Evolutionary conservation across 2,113 vertebrate species (phyloP).

Genomic region (Cygnus buccinator): DNA sequence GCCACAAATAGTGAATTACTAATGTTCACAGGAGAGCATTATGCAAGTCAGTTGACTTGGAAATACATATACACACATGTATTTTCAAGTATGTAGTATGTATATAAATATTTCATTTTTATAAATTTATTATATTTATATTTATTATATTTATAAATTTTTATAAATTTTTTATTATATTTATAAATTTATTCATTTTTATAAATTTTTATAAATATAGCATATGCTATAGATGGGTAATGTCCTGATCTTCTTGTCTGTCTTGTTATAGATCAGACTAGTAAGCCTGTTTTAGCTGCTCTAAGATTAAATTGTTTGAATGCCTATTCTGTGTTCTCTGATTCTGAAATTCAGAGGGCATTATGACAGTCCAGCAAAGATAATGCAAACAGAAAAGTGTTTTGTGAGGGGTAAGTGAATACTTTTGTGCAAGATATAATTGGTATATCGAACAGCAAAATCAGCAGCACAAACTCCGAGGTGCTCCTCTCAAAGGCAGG

Average conservation of each 20-base stretch:
- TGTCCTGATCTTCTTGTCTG: neutral
- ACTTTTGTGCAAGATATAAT: neutral
- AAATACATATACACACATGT: rapidly evolving
- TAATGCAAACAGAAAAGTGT: neutral
- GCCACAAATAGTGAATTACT: neutral
- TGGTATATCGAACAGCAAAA: neutral
- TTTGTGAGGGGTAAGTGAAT: neutral
- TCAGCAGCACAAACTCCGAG: neutral
- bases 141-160: too few relatives aligned
- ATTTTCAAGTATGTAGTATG: neutral
- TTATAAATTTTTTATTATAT: too few relatives aligned
- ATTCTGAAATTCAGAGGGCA: neutral
- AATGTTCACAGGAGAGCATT: neutral
- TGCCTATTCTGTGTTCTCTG: neutral
- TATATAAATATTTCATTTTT: neutral
- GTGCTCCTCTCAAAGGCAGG: neutral
- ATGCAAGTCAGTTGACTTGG: neutral
- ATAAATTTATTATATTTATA: too few relatives aligned
- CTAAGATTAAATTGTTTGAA: neutral
- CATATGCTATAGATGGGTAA: neutral
- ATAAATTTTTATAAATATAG: neutral
- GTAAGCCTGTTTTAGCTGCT: neutral
- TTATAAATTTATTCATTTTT: too few relatives aligned
- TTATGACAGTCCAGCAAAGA: neutral
- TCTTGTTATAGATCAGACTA: neutral